A percentile compares a stretch with the other conserved stretches of the same genome.
Conservation (phyloP, 2,888 invertebrate genomes). For the Drosophila ezoana region DNA sequence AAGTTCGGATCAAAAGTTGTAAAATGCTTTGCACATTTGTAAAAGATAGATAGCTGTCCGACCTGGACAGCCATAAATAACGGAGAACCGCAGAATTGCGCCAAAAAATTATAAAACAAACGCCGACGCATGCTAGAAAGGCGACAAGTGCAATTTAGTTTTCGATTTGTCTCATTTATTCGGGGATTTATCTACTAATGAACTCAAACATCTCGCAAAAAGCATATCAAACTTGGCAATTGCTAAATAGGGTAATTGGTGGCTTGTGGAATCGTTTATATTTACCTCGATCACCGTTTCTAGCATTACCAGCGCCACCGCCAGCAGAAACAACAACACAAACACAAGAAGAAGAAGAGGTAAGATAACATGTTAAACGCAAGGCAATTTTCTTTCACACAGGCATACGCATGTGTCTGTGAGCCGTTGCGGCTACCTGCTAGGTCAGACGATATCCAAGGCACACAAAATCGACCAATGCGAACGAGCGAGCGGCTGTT, state of each 20-base stretch:
- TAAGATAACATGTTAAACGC: conserved; percentile 58
- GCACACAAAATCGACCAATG: not conserved
- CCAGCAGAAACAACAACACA: conserved; percentile 2
- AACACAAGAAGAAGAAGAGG: conserved; percentile 52
- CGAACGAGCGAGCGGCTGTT: conserved; percentile 17
- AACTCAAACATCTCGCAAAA: conserved; percentile 26
- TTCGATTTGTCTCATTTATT: conserved; percentile 4
- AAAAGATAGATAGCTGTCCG: conserved; percentile 10
- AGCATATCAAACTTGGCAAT: conserved; percentile 53
- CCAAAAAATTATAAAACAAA: conserved; percentile 50
- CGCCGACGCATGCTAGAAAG: conserved; percentile 14
- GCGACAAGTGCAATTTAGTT: conserved; percentile 34
- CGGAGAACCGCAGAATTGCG: conserved; percentile 44
- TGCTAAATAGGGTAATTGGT: conserved; percentile 49
- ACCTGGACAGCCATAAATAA: not conserved
- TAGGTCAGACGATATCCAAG: conserved; percentile 38
- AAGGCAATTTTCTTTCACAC: conserved; percentile 16
- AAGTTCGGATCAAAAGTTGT: not conserved
- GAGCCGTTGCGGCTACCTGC: conserved; percentile 48
- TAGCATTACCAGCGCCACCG: conserved; percentile 52
- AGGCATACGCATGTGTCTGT: conserved; percentile 3
- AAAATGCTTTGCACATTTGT: conserved; percentile 11
- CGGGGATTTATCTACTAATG: conserved; percentile 43
- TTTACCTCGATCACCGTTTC: conserved; percentile 44
- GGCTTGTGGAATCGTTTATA: conserved; percentile 62